Conservation (phyloP, 2,888 invertebrate species). For the Diadegma fenestrale region DNA sequence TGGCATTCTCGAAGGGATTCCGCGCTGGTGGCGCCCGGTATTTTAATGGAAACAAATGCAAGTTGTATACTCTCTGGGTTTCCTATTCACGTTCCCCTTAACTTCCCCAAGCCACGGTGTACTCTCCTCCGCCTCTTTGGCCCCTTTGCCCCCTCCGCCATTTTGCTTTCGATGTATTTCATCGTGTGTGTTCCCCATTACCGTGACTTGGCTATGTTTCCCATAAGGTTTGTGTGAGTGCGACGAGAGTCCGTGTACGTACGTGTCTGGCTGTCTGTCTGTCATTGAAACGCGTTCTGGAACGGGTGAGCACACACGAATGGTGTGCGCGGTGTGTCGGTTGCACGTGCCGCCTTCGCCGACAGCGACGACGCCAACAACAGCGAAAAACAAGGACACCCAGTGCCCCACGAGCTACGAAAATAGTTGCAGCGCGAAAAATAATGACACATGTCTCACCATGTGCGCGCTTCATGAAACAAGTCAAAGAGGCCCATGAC, state of each 20-base stretch:
- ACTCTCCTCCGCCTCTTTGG: background rate
- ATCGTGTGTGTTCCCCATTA: slow-evolving; percentile 59
- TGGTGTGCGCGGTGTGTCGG: slow-evolving; percentile 56
- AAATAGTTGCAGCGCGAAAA: slow-evolving; percentile 80
- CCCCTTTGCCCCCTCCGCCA: background rate
- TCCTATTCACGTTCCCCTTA: slow-evolving; percentile 14
- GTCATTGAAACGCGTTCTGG: slow-evolving; percentile 41
- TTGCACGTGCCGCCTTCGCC: slow-evolving; percentile 66
- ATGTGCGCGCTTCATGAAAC: slow-evolving; percentile 45
- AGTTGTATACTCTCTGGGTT: slow-evolving; percentile 49
- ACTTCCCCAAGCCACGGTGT: background rate
- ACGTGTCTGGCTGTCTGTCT: background rate
- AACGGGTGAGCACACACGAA: slow-evolving; percentile 27
- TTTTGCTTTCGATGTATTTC: slow-evolving; percentile 23
- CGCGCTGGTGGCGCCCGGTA: slow-evolving; percentile 56
- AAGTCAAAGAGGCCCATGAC: slow-evolving; percentile 6
- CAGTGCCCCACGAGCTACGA: slow-evolving; percentile 70
- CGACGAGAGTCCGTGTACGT: background rate
- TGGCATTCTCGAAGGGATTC: slow-evolving; percentile 57
- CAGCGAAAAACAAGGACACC: slow-evolving; percentile 3
- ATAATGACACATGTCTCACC: slow-evolving; percentile 78
- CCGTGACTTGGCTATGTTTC: slow-evolving; percentile 11
- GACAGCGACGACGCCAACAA: slow-evolving; percentile 67
- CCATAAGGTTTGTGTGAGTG: background rate
- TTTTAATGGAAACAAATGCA: slow-evolving; percentile 71